These are phyloP conservation scores for Pangasianodon hypophthalmus DNA, from an alignment of 2,113 vertebrate species.

Conservation along the genomic window DNA sequence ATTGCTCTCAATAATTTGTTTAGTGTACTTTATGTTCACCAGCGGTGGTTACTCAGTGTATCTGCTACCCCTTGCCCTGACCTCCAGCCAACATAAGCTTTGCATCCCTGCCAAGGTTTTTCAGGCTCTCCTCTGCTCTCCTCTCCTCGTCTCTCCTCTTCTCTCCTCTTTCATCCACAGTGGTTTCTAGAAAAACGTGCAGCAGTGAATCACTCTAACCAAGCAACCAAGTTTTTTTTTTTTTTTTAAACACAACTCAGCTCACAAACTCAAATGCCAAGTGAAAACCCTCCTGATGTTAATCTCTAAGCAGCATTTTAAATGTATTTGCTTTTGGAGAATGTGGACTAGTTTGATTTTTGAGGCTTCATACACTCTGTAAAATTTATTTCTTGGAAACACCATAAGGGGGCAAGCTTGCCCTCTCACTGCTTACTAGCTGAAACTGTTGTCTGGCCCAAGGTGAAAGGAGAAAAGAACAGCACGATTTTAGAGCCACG, in stretches of 20 bases:
- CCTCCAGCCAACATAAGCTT: constrained; percentile 45
- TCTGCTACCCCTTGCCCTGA: constrained; percentile 2
- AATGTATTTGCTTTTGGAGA: constrained; percentile 62
- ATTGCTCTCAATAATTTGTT: constrained; percentile 19
- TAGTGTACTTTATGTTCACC: constrained; percentile 31
- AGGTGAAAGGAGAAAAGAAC: constrained; percentile 41
- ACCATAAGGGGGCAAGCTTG: constrained; percentile 87
- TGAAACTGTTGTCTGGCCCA: constrained; percentile 32
- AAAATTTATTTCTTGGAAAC: constrained; percentile 59
- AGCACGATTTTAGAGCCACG: constrained; percentile 36
- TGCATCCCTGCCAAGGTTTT: constrained; percentile 73
- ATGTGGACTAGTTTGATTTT: constrained; percentile 45
- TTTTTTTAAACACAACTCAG: constrained; percentile 40
- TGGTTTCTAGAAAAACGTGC: constrained; percentile 72
- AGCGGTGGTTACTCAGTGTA: constrained; percentile 15
- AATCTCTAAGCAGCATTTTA: constrained; percentile 62
- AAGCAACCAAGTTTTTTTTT: constrained; percentile 72
- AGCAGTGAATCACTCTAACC: constrained; percentile 77
- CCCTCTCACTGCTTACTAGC: constrained; percentile 62
- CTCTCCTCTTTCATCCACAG: constrained; percentile 26
- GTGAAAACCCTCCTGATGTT: constrained; percentile 52
- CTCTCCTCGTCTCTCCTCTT: constrained; percentile 60
- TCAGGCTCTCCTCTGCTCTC: constrained; percentile 68
- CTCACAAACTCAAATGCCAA: constrained; percentile 64
- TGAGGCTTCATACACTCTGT: constrained; percentile 47